Base-by-base conservation (phyloP, 2,888 invertebrate species). In the Agriopis marginaria region DNA sequence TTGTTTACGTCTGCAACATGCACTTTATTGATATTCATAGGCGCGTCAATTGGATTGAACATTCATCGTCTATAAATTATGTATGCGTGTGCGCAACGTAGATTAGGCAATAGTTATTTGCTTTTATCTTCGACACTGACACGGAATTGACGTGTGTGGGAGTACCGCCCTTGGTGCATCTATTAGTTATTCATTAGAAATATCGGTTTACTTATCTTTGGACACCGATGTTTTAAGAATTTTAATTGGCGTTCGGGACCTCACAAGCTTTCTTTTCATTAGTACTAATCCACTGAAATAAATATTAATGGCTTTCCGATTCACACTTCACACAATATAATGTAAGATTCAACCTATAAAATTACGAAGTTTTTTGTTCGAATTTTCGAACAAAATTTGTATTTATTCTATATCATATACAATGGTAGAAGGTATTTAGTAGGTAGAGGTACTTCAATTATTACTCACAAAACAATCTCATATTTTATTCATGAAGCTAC, bases 131-230 rank as follows among this genome's bases (percentile, higher is more conserved):
- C 71, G 68, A 76, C 74, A 76, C 73, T 66, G 74, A 80, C 77
- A 77, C 68, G 78, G 76, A 82, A 79, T 75, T 73, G 75, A 77
- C 66, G 76, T 77, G 68, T 63, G 84, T 82, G 79, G 82, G 82
- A 78, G 81, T 80, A 82, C 79, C 82, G 85, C 84, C 83, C 82
- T 84, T 85, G 84, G 80, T 71, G 77, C 75, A 75, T 77, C 79
- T 80, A 76, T 80, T 81, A 77, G 79, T 75, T 79, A 75, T 79
- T 77, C 78, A 78, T 79, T 81, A 79, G 68, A 81, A 68, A 73
- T 77, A 79, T 78, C 77, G 74, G 71, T 77, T 81, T 76, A 76
- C 72, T 77, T 75, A 77, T 82, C 75, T 73, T 72, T 71, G 73
- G 74, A 79, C 71, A 79, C 75, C 58, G 39, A 32, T 70, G 53